Evolutionary conservation across 2,113 vertebrate genomes (phyloP).

Genomic region (Oryzias curvinotus): DNA sequence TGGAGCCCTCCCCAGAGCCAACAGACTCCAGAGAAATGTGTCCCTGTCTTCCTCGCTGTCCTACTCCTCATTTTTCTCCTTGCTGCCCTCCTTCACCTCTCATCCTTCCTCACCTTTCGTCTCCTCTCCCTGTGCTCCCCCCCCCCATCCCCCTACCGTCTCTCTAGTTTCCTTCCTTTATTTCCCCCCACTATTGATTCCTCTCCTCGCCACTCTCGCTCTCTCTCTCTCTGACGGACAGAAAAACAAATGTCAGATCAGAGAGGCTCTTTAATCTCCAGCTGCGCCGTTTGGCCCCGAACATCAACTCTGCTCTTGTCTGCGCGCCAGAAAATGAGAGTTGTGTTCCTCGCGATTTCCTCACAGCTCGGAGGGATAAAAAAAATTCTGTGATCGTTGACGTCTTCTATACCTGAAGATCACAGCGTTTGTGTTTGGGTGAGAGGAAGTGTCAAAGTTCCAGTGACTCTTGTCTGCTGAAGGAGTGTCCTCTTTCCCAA

Average conservation of each 20-base stretch:
- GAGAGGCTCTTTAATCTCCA: conserved; percentile 73
- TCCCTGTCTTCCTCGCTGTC: conserved; percentile 54
- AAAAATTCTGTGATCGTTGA: too few relatives aligned
- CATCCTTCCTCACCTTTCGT: conserved; percentile 9
- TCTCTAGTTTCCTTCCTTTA: conserved; percentile 1
- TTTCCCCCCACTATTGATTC: conserved; percentile 50
- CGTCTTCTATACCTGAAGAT: too few relatives aligned
- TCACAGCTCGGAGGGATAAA: conserved; percentile 4
- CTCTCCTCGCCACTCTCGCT: conserved; percentile 36
- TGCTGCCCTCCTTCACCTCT: conserved; percentile 52
- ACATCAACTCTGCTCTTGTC: conserved; percentile 52
- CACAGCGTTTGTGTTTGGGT: too few relatives aligned
- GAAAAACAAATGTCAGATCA: conserved; percentile 78
- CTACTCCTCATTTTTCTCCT: conserved; percentile 33
- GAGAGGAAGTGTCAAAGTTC: too few relatives aligned
- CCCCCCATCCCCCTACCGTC: background rate
- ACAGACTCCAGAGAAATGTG: conserved; percentile 65
- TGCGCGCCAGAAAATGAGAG: conserved; percentile 16
- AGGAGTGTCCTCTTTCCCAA: too few relatives aligned
- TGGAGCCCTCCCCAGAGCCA: conserved; percentile 66
- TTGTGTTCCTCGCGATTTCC: conserved; percentile 26
- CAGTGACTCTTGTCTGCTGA: too few relatives aligned
- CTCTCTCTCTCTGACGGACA: conserved; percentile 60
- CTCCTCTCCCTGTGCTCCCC: background rate
- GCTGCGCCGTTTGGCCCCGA: conserved; percentile 70